Percentiles rank a stretch among this genome's conserved stretches.
Conservation (phyloP, 1,140 invertebrate species). For the Apolygus lucorum region DNA sequence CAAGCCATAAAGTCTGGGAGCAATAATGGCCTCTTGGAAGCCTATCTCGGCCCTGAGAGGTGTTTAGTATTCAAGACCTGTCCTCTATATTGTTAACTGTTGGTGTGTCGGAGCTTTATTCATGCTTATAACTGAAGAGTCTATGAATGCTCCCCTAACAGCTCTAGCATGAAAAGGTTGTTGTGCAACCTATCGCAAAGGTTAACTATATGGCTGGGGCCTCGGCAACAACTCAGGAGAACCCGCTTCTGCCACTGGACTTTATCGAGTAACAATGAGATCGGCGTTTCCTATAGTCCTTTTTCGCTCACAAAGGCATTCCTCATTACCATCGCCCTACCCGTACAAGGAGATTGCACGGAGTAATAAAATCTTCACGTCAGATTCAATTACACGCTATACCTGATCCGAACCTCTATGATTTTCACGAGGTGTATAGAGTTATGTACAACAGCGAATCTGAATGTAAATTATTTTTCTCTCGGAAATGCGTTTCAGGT, state of each 20-base stretch:
- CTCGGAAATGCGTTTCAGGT: too few species aligned
- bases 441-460: too few species aligned
- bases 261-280: background rate
- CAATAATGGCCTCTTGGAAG: background rate
- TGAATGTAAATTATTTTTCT: too few species aligned
- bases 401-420: too few species aligned
- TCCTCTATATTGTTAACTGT: background rate
- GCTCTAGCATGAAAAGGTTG: background rate
- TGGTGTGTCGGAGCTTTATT: background rate
- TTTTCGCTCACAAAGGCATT: too few species aligned
- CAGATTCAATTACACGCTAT: too few species aligned
- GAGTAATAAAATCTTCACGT: too few species aligned
- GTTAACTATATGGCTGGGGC: background rate
- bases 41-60: background rate
- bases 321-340: too few species aligned
- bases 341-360: too few species aligned
- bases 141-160: background rate
- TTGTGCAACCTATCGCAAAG: background rate
- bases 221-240: background rate
- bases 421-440: too few species aligned
- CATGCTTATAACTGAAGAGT: background rate
- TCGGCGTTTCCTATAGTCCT: too few species aligned
- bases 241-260: background rate
- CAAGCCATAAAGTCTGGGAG: background rate
- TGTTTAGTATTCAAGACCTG: slow-evolving; percentile 6